Percentiles rank a stretch among this genome's conserved stretches.
Evolutionary conservation across 2,888 invertebrate genomes (phyloP).

Genomic region (Cephus runcator): DNA sequence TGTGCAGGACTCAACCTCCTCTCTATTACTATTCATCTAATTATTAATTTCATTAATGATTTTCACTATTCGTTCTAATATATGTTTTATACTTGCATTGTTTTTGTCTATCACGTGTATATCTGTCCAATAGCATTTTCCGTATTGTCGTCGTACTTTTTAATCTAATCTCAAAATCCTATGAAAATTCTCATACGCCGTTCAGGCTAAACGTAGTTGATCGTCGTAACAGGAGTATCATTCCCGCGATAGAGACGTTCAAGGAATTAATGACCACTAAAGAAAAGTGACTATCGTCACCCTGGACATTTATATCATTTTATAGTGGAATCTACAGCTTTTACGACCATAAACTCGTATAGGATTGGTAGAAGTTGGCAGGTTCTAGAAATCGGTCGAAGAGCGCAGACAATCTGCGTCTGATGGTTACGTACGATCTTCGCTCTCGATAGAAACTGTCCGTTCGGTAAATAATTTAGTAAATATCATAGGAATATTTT

Average conservation of each 20-base stretch:
- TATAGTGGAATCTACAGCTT: conserved; percentile 37
- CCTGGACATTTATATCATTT: conserved; percentile 46
- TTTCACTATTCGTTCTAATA: not conserved
- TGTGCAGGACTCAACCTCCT: conserved; percentile 47
- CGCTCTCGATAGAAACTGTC: too few species aligned
- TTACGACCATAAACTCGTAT: conserved; percentile 8
- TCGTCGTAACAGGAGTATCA: not conserved
- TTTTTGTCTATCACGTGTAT: not conserved
- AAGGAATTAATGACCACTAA: conserved; percentile 54
- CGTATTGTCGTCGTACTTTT: not conserved
- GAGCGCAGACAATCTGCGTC: not conserved
- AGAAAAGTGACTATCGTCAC: conserved; percentile 49
- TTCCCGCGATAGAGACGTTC: not conserved
- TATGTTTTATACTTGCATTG: not conserved
- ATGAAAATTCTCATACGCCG: not conserved
- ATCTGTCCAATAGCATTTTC: not conserved
- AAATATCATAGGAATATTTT: too few species aligned
- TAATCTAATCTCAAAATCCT: not conserved
- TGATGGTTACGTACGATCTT: too few species aligned
- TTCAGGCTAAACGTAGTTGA: not conserved
- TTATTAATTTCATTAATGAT: conserved; percentile 41
- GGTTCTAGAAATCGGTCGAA: not conserved
- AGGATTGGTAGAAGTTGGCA: conserved; percentile 5
- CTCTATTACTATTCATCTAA: conserved; percentile 31
- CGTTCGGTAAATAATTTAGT: too few species aligned